Conservation (phyloP, 2,797 vertebrate genomes). For the Microctenopoma stevenorrisi region DNA sequence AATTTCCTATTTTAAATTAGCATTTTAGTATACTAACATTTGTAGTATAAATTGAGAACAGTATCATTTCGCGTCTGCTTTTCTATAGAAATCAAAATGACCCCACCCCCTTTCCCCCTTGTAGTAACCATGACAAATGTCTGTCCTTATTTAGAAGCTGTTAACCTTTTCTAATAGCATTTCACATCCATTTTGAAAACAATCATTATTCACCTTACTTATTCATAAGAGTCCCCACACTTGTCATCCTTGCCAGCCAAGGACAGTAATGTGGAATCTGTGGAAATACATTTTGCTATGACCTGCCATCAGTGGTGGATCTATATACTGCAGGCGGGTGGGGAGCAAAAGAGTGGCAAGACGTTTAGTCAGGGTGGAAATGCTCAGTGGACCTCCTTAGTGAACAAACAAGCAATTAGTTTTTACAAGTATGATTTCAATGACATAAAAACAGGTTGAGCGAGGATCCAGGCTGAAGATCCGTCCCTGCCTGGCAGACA, state of each 20-base stretch:
- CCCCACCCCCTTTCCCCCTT: not conserved
- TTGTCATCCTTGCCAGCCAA: slow-evolving; percentile 20
- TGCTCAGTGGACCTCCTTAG: too few species aligned
- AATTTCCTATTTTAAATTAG: not conserved
- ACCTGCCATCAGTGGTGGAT: too few species aligned
- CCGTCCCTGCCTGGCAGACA: not conserved
- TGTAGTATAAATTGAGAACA: too few species aligned
- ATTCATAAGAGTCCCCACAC: slow-evolving; percentile 52
- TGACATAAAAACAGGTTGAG: too few species aligned
- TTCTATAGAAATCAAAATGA: not conserved
- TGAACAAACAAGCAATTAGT: too few species aligned
- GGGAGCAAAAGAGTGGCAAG: too few species aligned
- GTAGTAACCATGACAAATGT: slow-evolving; percentile 38
- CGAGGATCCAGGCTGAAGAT: too few species aligned
- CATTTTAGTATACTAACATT: not conserved
- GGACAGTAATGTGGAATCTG: slow-evolving; percentile 29
- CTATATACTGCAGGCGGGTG: too few species aligned
- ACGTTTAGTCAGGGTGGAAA: too few species aligned
- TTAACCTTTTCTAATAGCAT: slow-evolving; percentile 64
- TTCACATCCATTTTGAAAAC: slow-evolving; percentile 44
- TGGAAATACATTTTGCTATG: not conserved
- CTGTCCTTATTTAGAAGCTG: slow-evolving; percentile 59
- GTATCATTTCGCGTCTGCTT: not conserved
- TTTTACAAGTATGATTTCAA: too few species aligned
- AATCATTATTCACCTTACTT: slow-evolving; percentile 58